Evolutionary conservation across 2,888 invertebrate genomes (phyloP), one percentile per base, ranked within the genome.

Genomic region (Oasisia sp.): DNA sequence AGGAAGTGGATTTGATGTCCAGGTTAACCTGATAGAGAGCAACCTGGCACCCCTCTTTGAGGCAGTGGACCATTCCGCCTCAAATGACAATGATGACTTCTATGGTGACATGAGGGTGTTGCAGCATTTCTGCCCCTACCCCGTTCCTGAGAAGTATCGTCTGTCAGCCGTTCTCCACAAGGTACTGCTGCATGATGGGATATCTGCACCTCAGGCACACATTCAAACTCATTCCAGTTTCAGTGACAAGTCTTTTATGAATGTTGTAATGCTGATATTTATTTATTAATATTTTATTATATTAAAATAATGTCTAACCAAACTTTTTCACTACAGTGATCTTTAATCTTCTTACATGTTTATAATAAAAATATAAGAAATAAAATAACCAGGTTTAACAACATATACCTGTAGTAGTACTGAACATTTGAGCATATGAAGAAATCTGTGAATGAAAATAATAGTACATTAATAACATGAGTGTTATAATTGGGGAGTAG

Each of bases 121-220:
- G 38, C 93, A 94, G 19, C 94, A 94, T 58, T 95, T 95, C 93
- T 96, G 96, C 93, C 95, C 95, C 8, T 95, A 94, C 92, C 96
- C 96, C 4, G 94, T 96, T 0, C 96, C 96, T 8, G 94, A 94
- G 90, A 94, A 95, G 93, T 95, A 96, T 93, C 94, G 95, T 92
- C 95, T 96, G 50, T 93, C 94, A 50, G 94, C 95, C 90, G 93
- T 93, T 12, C 94, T 95, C 92, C 95, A 95, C 92, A 93, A 94
- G 94, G 96, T 96, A 93, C 74, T 74, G 74, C 74, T 74, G 74
- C 74, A 74, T 74, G 2, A 74, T 74, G 74, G 74, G 74, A 74
- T 74, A 74, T 27, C 19, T 19, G 74, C n/a, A 74, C 74, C 5
- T 27, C 27, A 19, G 5, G 7, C 74, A 74, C 74, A 74, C 74